A percentile compares a stretch with the other conserved stretches of the same genome.
These are phyloP conservation scores for Limnephilus auricula DNA, from an alignment of 2,888 invertebrate genomes.

Conservation along the genomic window DNA sequence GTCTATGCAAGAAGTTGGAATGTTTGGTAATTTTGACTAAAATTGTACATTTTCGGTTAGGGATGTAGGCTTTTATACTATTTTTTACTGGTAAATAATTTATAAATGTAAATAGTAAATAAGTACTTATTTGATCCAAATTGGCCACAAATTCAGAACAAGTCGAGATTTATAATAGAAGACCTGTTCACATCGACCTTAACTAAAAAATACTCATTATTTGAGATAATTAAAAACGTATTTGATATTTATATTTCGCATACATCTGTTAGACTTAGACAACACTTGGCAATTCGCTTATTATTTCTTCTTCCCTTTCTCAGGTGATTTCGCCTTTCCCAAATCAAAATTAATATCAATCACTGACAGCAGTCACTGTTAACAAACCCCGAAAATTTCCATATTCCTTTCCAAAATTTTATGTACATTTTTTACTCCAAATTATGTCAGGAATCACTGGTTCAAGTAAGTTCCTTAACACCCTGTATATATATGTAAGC, in stretches of 20 bases:
- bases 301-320: neutral
- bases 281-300: neutral
- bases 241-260: neutral
- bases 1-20: neutral
- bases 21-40: neutral
- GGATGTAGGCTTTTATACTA: neutral
- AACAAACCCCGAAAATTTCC: no score
- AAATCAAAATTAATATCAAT: no score
- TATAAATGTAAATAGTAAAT: no score
- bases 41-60: neutral
- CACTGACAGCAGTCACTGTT: no score
- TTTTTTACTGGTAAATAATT: neutral
- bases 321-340: neutral
- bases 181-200: neutral
- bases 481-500: neutral
- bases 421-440: no score
- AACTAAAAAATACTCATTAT: neutral
- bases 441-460: no score
- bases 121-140: no score
- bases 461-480: no score
- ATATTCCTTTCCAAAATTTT: no score
- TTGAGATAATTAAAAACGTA: neutral
- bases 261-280: neutral
- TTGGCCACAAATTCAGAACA: neutral
- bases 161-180: neutral